Conservation (phyloP, 2,113 vertebrate genomes). For the Regulus satrapa region DNA sequence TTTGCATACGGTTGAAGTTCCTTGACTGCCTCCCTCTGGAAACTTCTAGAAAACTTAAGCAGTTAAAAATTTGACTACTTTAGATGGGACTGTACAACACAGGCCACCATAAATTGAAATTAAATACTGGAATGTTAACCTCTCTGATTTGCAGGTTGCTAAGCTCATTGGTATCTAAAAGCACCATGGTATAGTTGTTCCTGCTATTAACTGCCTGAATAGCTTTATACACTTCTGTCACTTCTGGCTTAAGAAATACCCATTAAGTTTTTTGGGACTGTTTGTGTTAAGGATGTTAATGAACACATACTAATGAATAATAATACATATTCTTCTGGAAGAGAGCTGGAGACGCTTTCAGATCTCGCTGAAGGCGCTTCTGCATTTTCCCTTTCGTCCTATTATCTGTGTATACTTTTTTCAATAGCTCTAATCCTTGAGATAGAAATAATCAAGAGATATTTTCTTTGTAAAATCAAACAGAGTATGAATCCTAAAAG, state of each 20-base stretch:
- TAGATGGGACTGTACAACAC: background rate
- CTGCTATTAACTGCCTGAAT: background rate
- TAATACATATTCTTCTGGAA: background rate
- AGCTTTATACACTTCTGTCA: background rate
- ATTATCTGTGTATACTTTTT: background rate
- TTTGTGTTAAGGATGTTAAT: background rate
- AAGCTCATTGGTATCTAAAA: background rate
- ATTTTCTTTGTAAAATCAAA: background rate
- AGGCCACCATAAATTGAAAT: background rate
- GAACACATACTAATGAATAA: no score
- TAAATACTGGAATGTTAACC: background rate
- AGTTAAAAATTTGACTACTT: background rate
- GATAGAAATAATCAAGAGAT: background rate
- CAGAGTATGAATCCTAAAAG: background rate
- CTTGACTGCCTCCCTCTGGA: constrained; percentile 26
- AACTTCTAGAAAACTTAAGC: background rate
- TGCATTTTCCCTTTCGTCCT: background rate
- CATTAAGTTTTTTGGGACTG: background rate
- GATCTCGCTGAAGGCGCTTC: background rate
- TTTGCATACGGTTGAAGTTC: background rate
- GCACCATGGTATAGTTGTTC: background rate
- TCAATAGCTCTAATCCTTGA: background rate
- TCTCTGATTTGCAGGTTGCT: background rate
- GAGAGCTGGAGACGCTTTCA: background rate
- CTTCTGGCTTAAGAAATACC: background rate